Evolutionary conservation across 2,113 vertebrate genomes (phyloP).

Genomic region (Crotalus tigris): DNA sequence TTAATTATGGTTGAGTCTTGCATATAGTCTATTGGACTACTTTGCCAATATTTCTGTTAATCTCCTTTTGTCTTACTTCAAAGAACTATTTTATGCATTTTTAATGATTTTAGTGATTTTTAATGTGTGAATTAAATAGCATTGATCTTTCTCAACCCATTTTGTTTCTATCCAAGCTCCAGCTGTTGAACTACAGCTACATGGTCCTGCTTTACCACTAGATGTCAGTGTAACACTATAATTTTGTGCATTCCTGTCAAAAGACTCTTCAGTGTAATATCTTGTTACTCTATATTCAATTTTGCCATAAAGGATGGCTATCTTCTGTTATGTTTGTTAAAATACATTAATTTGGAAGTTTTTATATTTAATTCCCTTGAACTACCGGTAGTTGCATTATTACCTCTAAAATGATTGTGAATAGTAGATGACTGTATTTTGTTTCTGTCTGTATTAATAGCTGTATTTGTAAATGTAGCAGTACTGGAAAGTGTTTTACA

Average conservation of each 20-base stretch:
- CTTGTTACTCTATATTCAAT: background rate
- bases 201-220: background rate
- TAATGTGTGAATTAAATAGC: background rate
- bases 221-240: background rate
- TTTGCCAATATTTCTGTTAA: background rate
- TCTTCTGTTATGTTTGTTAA: background rate
- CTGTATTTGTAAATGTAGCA: background rate
- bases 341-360: background rate
- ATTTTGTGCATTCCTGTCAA: background rate
- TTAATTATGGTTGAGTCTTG: background rate
- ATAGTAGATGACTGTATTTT: background rate
- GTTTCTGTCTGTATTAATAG: background rate
- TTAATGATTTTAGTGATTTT: background rate
- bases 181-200: background rate
- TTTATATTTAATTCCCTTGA: background rate
- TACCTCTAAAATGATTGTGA: background rate
- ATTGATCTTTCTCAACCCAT: background rate
- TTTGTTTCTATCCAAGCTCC: background rate
- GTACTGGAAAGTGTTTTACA: background rate
- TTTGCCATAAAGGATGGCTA: background rate
- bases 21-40: background rate
- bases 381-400: background rate
- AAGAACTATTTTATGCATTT: background rate
- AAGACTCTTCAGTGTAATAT: background rate
- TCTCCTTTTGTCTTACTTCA: background rate